Percentiles rank a stretch among this genome's conserved stretches.
These are phyloP conservation scores for Nephotettix cincticeps DNA, from an alignment of 1,140 invertebrate genomes.

Conservation along the genomic window DNA sequence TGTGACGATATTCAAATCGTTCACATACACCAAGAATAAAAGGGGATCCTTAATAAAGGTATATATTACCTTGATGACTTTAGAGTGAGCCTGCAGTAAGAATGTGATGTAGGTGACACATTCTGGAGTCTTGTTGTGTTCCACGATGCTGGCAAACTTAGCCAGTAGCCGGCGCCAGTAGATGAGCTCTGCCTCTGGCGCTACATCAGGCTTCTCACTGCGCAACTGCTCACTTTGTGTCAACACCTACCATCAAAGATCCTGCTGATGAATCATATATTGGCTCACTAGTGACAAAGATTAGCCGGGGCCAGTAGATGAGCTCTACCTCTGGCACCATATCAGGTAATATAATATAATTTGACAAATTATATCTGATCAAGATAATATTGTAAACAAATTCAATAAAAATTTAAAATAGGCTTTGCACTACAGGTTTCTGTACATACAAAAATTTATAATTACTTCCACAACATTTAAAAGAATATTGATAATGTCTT, in stretches of 20 bases:
- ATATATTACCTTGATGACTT: conserved; percentile 62
- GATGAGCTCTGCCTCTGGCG: conserved; percentile 75
- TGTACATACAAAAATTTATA: no score
- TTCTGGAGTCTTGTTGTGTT: conserved; percentile 68
- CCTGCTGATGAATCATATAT: no score
- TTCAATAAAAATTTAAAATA: no score
- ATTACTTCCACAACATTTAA: no score
- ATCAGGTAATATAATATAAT: no score
- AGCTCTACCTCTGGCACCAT: conserved; percentile 79
- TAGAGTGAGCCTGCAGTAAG: conserved; percentile 64
- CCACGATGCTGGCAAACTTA: conserved; percentile 75
- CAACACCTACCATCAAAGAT: conserved; percentile 16
- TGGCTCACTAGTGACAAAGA: no score
- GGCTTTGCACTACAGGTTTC: no score
- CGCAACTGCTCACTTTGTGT: conserved; percentile 55
- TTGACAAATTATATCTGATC: no score
- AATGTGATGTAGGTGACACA: conserved; percentile 65
- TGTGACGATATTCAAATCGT: no score
- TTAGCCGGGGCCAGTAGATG: conserved; percentile 77
- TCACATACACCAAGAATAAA: no score
- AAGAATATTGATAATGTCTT: no score
- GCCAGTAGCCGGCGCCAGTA: conserved; percentile 79
- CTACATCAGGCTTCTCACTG: conserved; percentile 76
- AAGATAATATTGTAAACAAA: no score
- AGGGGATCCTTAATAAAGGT: not conserved